Evolutionary conservation across 2,888 invertebrate species (phyloP), one percentile per base, ranked within the genome.

Genomic region (Ormia ochracea): DNA sequence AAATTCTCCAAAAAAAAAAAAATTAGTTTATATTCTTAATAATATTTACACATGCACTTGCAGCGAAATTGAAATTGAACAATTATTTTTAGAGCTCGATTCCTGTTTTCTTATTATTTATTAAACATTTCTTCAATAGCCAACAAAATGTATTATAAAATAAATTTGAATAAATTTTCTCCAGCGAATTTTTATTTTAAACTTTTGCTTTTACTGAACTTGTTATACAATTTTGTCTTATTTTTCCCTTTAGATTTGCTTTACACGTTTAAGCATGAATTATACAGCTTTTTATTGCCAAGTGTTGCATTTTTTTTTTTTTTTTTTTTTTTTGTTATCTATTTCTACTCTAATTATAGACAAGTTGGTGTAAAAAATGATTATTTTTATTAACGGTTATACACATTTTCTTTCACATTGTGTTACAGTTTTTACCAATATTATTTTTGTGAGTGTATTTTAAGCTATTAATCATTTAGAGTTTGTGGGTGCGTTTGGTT

Each of bases 321-420:
- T n/a, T n/a, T n/a, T n/a, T n/a, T n/a, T 23, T 70, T 61, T 63
- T 52, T 41, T 52, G 14, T 41, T 26, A 43, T 43, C 14, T 72
- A 33, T 70, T 72, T 72, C n/a, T 66, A 33, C 23, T 52, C 61
- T 73, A 80, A 80, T 76, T 81, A 78, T 41, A 78, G 50, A 63
- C 43, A 59, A 61, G 31, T 61, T 73, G 36, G 45, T 63, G 4
- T 19, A 38, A 63, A 68, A 38, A 38, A 17, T 36, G 50, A 31
- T 56, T 43, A 33, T 59, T 19, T 41, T 48, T 52, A 43, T 43
- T 31, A 43, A 65, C 48, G 12, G 43, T 38, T 23, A 21, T n/a
- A n/a, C n/a, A n/a, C n/a, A n/a, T 9, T 66, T 58, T 36, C 12
- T 54, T 48, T 56, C 1, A 19, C 21, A 48, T 63, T 48, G n/a